Conservation (phyloP, 92 coral and sea anemone species). For the Siderastrea radians region DNA sequence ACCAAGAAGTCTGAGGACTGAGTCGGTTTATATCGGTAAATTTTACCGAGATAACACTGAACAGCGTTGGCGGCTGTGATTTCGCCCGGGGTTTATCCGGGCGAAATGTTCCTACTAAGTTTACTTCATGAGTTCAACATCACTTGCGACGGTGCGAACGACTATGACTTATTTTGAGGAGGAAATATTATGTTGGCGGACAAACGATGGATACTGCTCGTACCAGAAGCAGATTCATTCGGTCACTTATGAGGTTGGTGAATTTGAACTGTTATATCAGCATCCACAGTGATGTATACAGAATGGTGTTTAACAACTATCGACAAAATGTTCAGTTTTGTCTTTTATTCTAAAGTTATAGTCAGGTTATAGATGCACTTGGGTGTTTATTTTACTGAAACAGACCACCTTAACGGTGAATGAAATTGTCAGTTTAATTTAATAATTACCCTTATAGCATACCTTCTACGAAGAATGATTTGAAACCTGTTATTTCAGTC, state of each 20-base stretch:
- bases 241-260: constrained; percentile 42
- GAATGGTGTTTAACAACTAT: neutral
- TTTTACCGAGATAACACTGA: constrained; percentile 15
- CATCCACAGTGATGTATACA: neutral
- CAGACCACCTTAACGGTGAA: neutral
- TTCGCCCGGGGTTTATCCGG: neutral
- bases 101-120: constrained; percentile 7
- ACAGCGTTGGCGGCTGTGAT: neutral
- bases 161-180: constrained; percentile 44
- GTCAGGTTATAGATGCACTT: neutral
- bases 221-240: constrained; percentile 25
- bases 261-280: too few relatives aligned
- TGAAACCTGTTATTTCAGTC: neutral
- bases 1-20: constrained; percentile 3
- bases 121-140: neutral
- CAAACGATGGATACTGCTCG: constrained; percentile 17
- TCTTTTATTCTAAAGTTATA: neutral
- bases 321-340: neutral
- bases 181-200: constrained; percentile 41
- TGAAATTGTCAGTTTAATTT: neutral
- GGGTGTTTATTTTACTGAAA: neutral
- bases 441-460: neutral
- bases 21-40: neutral
- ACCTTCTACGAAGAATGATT: neutral
- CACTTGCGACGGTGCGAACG: neutral